Evolutionary conservation across 92 coral and sea anemone genomes (phyloP).

Genomic region (Diadumene lineata): DNA sequence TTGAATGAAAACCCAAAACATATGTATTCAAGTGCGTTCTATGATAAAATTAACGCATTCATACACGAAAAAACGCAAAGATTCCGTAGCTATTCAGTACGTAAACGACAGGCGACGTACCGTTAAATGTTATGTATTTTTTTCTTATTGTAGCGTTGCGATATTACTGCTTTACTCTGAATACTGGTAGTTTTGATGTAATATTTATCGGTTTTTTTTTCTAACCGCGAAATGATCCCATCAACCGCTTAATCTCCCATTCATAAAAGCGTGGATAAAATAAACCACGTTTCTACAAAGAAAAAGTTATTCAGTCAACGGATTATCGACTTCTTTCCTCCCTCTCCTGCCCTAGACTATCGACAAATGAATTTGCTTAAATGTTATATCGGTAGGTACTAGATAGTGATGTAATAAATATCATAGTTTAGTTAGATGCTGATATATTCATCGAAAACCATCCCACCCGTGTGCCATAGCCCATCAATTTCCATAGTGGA

Average conservation of each 20-base stretch:
- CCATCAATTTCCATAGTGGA: not conserved
- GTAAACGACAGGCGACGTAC: too few relatives aligned
- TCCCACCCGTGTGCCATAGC: conserved; percentile 2
- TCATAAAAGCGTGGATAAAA: not conserved
- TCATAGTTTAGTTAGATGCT: not conserved
- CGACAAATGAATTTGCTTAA: not conserved
- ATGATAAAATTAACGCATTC: too few relatives aligned
- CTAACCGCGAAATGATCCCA: conserved; percentile 2
- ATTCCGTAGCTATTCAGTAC: too few relatives aligned
- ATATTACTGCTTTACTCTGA: not conserved
- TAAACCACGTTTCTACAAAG: not conserved
- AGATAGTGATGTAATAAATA: not conserved
- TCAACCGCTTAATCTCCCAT: conserved; percentile 14
- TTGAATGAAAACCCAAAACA: too few relatives aligned
- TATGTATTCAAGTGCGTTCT: too few relatives aligned
- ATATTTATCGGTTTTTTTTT: conserved; percentile 5
- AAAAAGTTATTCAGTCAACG: not conserved
- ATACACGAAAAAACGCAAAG: too few relatives aligned
- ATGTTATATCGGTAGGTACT: not conserved
- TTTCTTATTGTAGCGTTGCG: too few relatives aligned
- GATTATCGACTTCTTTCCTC: not conserved
- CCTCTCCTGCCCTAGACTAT: not conserved
- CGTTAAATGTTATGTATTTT: too few relatives aligned
- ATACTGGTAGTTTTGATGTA: not conserved
- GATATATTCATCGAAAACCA: not conserved